These are phyloP conservation scores for Chaitophorus viminalis DNA, from an alignment of 2,888 invertebrate genomes.

Conservation along the genomic window DNA sequence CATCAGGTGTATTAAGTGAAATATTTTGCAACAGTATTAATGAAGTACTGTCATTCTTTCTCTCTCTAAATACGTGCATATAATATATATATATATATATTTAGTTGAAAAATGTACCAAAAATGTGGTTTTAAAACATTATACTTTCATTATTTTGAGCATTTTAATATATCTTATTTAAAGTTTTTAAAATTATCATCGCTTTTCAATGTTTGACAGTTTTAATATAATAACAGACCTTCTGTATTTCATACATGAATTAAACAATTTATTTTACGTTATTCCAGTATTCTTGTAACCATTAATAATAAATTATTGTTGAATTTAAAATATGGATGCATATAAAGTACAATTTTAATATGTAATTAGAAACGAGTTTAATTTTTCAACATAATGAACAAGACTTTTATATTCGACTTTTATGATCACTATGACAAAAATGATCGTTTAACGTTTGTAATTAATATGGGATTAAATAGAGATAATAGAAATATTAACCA, in stretches of 20 bases:
- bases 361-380: not conserved
- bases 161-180: conserved; percentile 8
- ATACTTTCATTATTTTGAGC: not conserved
- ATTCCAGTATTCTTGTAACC: not conserved
- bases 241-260: not conserved
- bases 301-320: not conserved
- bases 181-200: not conserved
- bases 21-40: not conserved
- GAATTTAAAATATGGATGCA: not conserved
- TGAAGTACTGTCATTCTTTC: not conserved
- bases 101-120: not conserved
- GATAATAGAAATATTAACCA: not conserved
- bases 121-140: not conserved
- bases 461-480: not conserved
- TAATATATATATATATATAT: too few relatives aligned
- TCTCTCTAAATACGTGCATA: too few relatives aligned
- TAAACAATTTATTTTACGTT: too few relatives aligned
- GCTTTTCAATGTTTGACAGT: not conserved
- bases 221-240: not conserved
- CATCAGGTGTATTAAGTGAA: conserved; percentile 3
- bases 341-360: not conserved
- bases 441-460: not conserved
- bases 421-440: not conserved
- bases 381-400: not conserved
- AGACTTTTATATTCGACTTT: not conserved